phyloP scores from a whole-genome alignment of 1,140 invertebrate species.

The Drosophila mauritiana region DNA sequence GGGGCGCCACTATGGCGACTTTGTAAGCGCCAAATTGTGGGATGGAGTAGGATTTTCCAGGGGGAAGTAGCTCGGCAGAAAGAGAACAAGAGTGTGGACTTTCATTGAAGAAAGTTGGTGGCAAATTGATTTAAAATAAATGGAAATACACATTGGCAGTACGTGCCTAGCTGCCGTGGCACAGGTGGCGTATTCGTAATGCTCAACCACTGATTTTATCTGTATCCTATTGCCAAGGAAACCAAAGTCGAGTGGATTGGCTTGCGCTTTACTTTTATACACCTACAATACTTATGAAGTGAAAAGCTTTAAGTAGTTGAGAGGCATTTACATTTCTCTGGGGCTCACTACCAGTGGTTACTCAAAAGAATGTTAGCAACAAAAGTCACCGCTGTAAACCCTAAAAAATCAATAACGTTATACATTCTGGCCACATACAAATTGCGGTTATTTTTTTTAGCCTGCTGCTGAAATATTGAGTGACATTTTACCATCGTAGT shows the following conservation, averaged over 20 bases:
- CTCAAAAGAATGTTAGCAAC: background rate
- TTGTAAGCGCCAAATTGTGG: no score
- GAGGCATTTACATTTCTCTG: background rate
- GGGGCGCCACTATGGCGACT: constrained; percentile 32
- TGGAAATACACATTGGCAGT: constrained; percentile 52
- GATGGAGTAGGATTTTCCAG: background rate
- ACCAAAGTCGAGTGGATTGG: constrained; percentile 16
- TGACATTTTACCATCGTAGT: constrained; percentile 27
- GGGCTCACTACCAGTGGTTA: no score
- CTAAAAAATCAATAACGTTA: constrained; percentile 25
- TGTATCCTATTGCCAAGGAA: constrained; percentile 8
- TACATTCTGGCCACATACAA: background rate
- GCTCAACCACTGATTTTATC: constrained; percentile 20
- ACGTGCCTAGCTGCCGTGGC: constrained; percentile 47
- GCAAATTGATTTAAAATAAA: constrained; percentile 58
- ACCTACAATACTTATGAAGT: background rate
- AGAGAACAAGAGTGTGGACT: constrained; percentile 4
- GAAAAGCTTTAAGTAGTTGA: background rate
- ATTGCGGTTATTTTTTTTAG: background rate
- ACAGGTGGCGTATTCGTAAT: constrained; percentile 66
- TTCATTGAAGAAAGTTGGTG: constrained; percentile 44
- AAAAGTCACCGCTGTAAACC: background rate
- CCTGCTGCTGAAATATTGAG: constrained; percentile 40
- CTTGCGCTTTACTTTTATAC: background rate
- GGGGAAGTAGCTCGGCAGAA: constrained; percentile 1